A percentile compares a stretch with the other conserved stretches of the same genome.
These are phyloP conservation scores for Indicator indicator DNA, from an alignment of 2,113 vertebrate genomes.

Conservation along the genomic window DNA sequence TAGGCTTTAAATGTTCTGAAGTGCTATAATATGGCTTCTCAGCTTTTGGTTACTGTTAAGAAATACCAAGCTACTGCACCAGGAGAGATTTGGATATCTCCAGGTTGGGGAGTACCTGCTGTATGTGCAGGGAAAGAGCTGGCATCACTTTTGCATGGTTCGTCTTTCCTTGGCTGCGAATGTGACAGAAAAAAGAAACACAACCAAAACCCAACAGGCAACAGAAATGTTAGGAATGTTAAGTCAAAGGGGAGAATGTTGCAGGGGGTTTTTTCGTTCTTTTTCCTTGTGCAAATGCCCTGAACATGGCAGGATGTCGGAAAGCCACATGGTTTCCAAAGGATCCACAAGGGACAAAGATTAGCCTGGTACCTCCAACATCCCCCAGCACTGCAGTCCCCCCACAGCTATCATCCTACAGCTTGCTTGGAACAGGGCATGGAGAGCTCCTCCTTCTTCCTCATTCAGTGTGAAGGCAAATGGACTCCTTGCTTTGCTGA, in stretches of 20 bases:
- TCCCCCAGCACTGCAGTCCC: not conserved
- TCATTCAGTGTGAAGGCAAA: not conserved
- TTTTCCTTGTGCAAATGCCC: not conserved
- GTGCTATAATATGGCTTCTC: slow-evolving; percentile 63
- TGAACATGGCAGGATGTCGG: not conserved
- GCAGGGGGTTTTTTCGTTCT: not conserved
- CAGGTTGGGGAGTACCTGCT: not conserved
- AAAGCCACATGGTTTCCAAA: not conserved
- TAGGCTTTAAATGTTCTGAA: slow-evolving; percentile 63
- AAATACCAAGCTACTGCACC: slow-evolving; percentile 41
- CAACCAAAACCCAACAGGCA: not conserved
- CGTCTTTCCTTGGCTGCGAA: not conserved
- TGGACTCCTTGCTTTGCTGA: not conserved
- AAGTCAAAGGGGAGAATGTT: not conserved
- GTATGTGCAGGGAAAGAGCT: not conserved
- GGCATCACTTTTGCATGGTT: not conserved
- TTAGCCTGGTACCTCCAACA: not conserved
- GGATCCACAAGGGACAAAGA: not conserved
- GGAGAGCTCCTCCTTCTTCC: not conserved
- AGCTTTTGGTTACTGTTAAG: slow-evolving; percentile 54
- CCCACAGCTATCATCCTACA: not conserved
- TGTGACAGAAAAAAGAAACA: not conserved
- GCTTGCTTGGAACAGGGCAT: not conserved
- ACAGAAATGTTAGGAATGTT: not conserved
- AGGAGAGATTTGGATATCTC: slow-evolving; percentile 24